A percentile compares a stretch with the other conserved stretches of the same genome.
Conservation (phyloP, 2,888 invertebrate genomes). For the Suillia variegata region DNA sequence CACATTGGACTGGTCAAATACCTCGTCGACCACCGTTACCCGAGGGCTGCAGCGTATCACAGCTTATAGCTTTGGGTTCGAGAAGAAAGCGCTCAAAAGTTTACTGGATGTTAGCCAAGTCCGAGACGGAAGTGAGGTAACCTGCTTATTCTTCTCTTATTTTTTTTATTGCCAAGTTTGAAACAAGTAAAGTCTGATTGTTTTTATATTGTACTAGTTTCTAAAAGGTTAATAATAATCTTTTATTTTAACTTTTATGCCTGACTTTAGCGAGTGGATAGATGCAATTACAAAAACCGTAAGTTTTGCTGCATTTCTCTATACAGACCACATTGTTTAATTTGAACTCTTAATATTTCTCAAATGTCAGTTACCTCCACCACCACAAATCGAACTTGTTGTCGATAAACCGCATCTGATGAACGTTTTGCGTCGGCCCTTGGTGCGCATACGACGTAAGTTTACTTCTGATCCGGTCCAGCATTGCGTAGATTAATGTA, state of each 20-base stretch:
- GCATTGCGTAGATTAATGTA: neutral
- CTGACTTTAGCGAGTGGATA: conserved; percentile 74
- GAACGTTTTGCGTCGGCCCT: conserved; percentile 68
- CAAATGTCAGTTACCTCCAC: conserved; percentile 75
- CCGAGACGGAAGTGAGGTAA: conserved; percentile 79
- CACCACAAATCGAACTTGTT: conserved; percentile 74
- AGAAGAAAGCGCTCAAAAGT: conserved; percentile 72
- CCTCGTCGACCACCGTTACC: conserved; percentile 76
- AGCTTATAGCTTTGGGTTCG: conserved; percentile 78
- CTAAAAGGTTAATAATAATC: conserved; percentile 11
- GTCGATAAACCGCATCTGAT: conserved; percentile 73
- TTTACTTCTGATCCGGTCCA: no score
- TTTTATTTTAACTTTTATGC: neutral
- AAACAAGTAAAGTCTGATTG: conserved; percentile 3
- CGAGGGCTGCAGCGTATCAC: conserved; percentile 71
- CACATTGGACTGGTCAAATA: conserved; percentile 79
- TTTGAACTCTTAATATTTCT: neutral
- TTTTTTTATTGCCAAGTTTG: neutral
- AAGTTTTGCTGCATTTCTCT: no score
- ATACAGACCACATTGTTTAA: neutral
- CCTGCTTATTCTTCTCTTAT: conserved; percentile 35
- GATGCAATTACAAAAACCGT: conserved; percentile 80
- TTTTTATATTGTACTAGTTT: conserved; percentile 5
- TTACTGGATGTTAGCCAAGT: conserved; percentile 81
- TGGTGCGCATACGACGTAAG: conserved; percentile 71